Conservation (phyloP, 1,140 invertebrate genomes). For the Acromyrmex heyeri region DNA sequence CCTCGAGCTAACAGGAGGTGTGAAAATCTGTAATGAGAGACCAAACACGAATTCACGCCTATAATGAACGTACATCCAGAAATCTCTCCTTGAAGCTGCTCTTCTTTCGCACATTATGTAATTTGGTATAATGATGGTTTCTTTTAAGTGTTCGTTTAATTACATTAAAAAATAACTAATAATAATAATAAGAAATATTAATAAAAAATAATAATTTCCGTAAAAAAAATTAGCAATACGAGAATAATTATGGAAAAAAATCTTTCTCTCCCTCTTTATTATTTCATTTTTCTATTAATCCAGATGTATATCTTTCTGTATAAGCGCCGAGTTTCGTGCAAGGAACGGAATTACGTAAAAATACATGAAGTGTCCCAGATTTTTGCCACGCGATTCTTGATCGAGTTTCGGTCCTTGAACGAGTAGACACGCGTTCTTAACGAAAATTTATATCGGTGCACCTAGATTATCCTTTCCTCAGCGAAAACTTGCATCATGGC, state of each 20-base stretch:
- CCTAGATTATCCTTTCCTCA: constrained; percentile 13
- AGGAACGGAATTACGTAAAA: neutral
- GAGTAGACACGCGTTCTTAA: constrained; percentile 6
- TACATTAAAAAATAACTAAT: neutral
- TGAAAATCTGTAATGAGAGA: constrained; percentile 50
- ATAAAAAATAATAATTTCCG: neutral
- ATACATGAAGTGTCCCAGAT: constrained; percentile 34
- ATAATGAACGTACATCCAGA: neutral
- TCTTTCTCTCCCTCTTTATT: neutral
- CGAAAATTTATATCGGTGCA: constrained; percentile 33
- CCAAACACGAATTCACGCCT: constrained; percentile 20
- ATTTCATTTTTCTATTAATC: neutral
- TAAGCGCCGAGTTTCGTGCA: neutral
- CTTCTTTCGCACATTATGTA: constrained; percentile 1
- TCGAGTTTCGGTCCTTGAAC: constrained; percentile 10
- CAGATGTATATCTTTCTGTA: neutral
- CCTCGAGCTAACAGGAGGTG: constrained; percentile 23
- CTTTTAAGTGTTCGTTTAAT: constrained; percentile 5
- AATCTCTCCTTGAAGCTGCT: neutral
- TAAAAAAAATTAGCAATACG: neutral
- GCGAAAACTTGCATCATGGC: constrained; percentile 30
- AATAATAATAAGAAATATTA: neutral
- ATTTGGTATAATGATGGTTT: neutral
- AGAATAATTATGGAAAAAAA: neutral
- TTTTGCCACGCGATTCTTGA: constrained; percentile 53